Evolutionary conservation across 2,797 vertebrate species (phyloP).

Genomic region (Anolis apletophallus): DNA sequence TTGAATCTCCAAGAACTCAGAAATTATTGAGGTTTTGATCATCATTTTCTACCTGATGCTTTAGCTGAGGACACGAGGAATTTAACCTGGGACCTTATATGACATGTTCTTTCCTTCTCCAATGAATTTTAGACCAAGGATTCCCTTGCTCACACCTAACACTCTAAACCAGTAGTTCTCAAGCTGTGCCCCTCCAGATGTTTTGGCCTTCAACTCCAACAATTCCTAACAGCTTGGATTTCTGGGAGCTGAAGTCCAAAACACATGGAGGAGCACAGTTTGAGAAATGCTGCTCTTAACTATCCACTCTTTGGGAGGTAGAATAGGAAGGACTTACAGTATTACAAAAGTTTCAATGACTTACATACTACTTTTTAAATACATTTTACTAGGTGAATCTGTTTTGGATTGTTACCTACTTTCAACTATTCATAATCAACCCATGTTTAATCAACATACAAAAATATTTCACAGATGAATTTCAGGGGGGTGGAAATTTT

Average conservation of each 20-base stretch:
- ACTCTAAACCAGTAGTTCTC: background rate
- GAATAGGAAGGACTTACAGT: background rate
- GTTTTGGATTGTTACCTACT: slow-evolving; percentile 45
- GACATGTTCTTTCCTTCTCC: background rate
- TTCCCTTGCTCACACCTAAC: background rate
- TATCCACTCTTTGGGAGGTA: background rate
- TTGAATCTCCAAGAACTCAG: background rate
- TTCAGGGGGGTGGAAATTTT: slow-evolving; percentile 34
- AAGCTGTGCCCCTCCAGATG: too few relatives aligned
- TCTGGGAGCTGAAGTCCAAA: too few relatives aligned
- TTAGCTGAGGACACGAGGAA: background rate
- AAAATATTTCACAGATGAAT: slow-evolving; percentile 49
- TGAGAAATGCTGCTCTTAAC: background rate
- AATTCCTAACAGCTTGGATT: too few relatives aligned
- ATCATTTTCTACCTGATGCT: background rate
- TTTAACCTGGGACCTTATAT: background rate
- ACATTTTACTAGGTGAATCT: slow-evolving; percentile 53
- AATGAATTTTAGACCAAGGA: background rate
- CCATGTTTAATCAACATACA: slow-evolving; percentile 49
- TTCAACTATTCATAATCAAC: slow-evolving; percentile 46
- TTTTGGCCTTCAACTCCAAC: too few relatives aligned
- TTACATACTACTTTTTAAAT: slow-evolving; percentile 39
- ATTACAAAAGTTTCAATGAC: slow-evolving; percentile 23
- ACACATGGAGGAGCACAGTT: too few relatives aligned
- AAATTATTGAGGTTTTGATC: background rate